A percentile compares a stretch with the other conserved stretches of the same genome.
Conservation (phyloP, 2,113 vertebrate genomes). For the Riparia riparia region DNA sequence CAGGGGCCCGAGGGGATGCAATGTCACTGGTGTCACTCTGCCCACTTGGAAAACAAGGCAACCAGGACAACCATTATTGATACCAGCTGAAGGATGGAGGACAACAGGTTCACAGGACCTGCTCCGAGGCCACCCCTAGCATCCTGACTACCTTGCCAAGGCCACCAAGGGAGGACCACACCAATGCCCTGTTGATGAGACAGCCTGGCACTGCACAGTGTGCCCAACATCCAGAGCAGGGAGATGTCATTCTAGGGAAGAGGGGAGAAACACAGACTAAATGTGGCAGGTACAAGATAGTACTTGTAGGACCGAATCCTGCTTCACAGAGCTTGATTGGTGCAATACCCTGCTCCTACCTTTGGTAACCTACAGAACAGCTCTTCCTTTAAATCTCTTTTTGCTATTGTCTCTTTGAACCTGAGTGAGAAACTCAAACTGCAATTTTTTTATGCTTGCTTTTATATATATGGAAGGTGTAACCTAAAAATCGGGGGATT, state of each 20-base stretch:
- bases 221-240: fast-evolving
- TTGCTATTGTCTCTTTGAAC: background rate
- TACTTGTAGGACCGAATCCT: fast-evolving
- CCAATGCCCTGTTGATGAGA: background rate
- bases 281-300: fast-evolving
- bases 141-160: background rate
- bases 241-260: background rate
- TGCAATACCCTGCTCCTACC: background rate
- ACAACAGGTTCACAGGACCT: background rate
- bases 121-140: fast-evolving
- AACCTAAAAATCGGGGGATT: background rate
- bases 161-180: background rate
- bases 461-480: background rate
- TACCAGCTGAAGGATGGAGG: background rate
- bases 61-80: background rate
- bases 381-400: background rate
- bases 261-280: background rate
- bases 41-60: background rate
- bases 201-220: background rate
- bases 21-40: background rate
- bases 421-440: background rate
- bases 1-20: fast-evolving
- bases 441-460: background rate
- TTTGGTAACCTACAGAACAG: background rate
- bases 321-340: background rate